Conservation (phyloP, 2,113 vertebrate genomes). For the Perca fluviatilis region DNA sequence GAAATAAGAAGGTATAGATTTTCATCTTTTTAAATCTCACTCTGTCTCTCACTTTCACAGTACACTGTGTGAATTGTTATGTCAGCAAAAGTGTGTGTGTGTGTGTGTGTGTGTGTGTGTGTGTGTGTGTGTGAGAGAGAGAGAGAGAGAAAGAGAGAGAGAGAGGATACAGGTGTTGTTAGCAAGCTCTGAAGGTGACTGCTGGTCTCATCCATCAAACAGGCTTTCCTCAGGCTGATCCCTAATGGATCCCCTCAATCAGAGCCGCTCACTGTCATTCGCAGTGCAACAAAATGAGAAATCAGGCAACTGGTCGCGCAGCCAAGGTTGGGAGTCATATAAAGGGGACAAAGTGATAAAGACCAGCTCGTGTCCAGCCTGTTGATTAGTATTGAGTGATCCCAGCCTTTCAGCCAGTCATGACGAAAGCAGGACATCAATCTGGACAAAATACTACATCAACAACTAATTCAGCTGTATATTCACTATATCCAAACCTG, state of each 20-base stretch:
- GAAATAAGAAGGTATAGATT: conserved; percentile 44
- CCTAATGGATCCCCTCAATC: conserved; percentile 99
- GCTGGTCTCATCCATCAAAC: conserved; percentile 97
- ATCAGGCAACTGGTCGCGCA: conserved; percentile 81
- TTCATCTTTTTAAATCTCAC: conserved; percentile 44
- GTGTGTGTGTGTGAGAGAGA: conserved; percentile 86
- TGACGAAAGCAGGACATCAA: conserved; percentile 73
- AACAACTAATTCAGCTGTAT: conserved; percentile 53
- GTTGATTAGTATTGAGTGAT: conserved; percentile 83
- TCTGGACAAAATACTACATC: conserved; percentile 67
- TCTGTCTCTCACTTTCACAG: conserved; percentile 28
- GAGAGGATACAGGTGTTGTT: conserved; percentile 97
- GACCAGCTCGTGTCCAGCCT: conserved; percentile 83
- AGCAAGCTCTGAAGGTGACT: conserved; percentile 98
- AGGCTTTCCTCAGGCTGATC: conserved; percentile 96
- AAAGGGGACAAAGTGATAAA: conserved; percentile 86
- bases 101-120: background rate
- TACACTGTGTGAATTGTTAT: conserved; percentile 87
- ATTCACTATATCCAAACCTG: conserved; percentile 20
- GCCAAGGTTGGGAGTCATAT: conserved; percentile 84
- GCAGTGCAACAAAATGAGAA: conserved; percentile 83
- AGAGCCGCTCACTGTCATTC: conserved; percentile 85
- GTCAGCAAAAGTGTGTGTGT: conserved; percentile 84
- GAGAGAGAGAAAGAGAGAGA: conserved; percentile 92
- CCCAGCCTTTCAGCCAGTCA: conserved; percentile 71